Conservation (phyloP, 1,140 invertebrate genomes). For the Drosophila miranda region DNA sequence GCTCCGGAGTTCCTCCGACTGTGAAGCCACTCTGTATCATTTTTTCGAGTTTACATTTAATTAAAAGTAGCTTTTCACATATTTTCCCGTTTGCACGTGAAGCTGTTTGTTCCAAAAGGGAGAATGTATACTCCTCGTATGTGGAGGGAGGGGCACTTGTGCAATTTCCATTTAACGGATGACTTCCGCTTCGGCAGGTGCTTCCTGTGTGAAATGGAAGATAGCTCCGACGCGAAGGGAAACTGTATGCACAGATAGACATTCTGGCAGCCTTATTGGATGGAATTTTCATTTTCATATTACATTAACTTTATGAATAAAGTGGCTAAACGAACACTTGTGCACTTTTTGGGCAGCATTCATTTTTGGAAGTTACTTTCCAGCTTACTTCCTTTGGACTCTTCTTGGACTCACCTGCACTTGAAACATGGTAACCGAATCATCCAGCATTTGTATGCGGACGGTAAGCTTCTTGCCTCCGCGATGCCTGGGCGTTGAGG, state of each 20-base stretch:
- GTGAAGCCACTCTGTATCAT: neutral
- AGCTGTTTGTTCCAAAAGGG: slow-evolving; percentile 15
- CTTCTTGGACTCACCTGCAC: slow-evolving; percentile 87
- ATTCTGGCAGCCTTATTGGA: neutral
- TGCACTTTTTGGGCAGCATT: no score
- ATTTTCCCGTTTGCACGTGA: slow-evolving; percentile 35
- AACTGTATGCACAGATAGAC: neutral
- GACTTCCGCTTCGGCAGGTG: slow-evolving; percentile 32
- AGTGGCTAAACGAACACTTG: no score
- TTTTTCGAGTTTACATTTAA: slow-evolving; percentile 40
- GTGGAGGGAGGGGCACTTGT: slow-evolving; percentile 18
- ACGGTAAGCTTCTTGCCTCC: slow-evolving; percentile 94
- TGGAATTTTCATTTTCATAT: neutral
- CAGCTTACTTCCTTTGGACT: neutral
- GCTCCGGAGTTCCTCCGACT: neutral
- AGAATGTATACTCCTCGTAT: neutral
- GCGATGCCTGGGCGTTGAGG: slow-evolving; percentile 87
- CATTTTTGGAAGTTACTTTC: no score
- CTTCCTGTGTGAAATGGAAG: slow-evolving; percentile 12
- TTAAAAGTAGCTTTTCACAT: slow-evolving; percentile 45
- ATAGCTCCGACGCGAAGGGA: neutral
- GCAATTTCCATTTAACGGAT: slow-evolving; percentile 25
- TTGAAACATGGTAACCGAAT: slow-evolving; percentile 94
- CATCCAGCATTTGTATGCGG: slow-evolving; percentile 93
- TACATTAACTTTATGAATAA: no score